A percentile compares a stretch with the other conserved stretches of the same genome.
Evolutionary conservation across 2,888 invertebrate species (phyloP).

Genomic region (Norana najaformis): DNA sequence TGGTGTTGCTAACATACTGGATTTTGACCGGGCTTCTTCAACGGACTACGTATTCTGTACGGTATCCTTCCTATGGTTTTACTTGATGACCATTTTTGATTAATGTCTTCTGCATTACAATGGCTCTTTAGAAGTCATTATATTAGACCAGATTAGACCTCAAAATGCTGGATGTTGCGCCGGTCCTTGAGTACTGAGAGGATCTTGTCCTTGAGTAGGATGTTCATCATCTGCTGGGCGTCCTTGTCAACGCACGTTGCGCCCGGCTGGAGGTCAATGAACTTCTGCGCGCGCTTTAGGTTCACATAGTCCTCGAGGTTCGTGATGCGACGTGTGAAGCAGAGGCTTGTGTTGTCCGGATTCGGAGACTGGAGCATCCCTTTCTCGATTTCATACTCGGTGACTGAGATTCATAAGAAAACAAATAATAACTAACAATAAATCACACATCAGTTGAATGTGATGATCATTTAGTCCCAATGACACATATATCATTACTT

Average conservation of each 20-base stretch:
- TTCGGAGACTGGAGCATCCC: slow-evolving; percentile 41
- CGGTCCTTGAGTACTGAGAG: not conserved
- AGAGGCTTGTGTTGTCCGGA: slow-evolving; percentile 38
- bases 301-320: slow-evolving; percentile 40
- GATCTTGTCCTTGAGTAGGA: slow-evolving; percentile 26
- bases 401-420: slow-evolving; percentile 39
- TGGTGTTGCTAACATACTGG: no score
- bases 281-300: slow-evolving; percentile 35
- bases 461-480: not conserved
- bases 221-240: slow-evolving; percentile 40
- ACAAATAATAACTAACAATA: not conserved
- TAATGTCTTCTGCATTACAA: not conserved
- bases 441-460: not conserved
- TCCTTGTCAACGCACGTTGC: slow-evolving; percentile 37
- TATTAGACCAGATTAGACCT: not conserved
- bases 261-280: slow-evolving; percentile 41
- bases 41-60: not conserved
- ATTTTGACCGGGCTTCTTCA: not conserved
- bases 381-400: slow-evolving; percentile 45
- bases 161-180: slow-evolving; percentile 35
- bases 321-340: slow-evolving; percentile 41
- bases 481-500: no score
- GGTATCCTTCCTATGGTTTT: no score
- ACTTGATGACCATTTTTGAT: not conserved
- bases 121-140: not conserved